Base-by-base conservation (phyloP, 2,797 vertebrate species). In the Crossoptilon crossoptilon region DNA sequence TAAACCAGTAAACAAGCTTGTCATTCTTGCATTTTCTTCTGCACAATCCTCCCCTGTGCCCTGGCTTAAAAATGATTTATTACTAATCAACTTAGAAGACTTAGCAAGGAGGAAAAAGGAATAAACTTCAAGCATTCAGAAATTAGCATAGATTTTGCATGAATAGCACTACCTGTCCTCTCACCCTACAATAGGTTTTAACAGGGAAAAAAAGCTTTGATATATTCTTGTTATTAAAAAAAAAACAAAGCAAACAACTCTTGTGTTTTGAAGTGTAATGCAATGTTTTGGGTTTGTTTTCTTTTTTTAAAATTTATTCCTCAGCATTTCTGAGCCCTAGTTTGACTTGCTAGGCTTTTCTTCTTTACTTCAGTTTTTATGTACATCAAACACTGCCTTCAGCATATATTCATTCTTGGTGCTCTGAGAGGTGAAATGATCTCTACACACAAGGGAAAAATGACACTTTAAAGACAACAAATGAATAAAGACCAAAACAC, bases 11-110 rank as follows among this genome's bases (percentile, higher is more conserved):
- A 94, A 93, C 5, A 21, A 77, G 72, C 56, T 44, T 81, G 58
- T 64, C 71, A 84, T 60, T 77, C 72, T 79, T 33, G 48, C 8
- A 46, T 85, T 92, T 90, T 86, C 59, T 87, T 94, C 80, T 71
- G 59, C 66, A 41, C 71, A 59, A 59, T 1, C 66, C 83, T 63
- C 41, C 64, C 56, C 70, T 59, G 63, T 69, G 69, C 74, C 66
- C 62, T 24, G 67, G 77, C 33, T 92, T 93, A 83, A 83, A 91
- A 92, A 41, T 76, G 80, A 90, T 88, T 87, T 93, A 81, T 84
- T 82, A 74, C 67, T 95, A 53, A 91, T 62, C 83, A 86, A 3
- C 5, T 63, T 68, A 85, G 74, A 93, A 95, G 77, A 78, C 23
- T 59, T 2, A 88, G 39, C 49, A 88, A 78, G 90, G 33, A 82